Conservation (phyloP, 2,888 invertebrate genomes). For the Eupithecia insigniata region DNA sequence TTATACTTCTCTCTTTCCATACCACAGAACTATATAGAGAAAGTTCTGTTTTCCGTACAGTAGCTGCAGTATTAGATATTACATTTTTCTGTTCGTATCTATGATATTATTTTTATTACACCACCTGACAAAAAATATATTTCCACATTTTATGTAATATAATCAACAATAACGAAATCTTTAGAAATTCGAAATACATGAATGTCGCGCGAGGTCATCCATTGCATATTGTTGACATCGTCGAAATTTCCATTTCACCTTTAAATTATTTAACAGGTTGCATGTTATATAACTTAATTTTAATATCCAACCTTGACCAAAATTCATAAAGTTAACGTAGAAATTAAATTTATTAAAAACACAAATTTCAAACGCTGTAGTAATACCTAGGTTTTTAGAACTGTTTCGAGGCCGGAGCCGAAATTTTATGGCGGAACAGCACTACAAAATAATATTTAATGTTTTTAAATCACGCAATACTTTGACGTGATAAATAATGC, state of each 20-base stretch:
- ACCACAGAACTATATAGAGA: too few species aligned
- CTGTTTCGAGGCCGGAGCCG: constrained; percentile 1
- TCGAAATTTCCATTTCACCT: not conserved
- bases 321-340: constrained; percentile 18
- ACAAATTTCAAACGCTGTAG: constrained; percentile 14
- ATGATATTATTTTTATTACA: too few species aligned
- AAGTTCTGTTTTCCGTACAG: too few species aligned
- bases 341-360: constrained; percentile 11
- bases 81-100: too few species aligned
- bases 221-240: constrained; percentile 3
- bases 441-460: not conserved
- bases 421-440: not conserved
- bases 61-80: too few species aligned
- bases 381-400: constrained; percentile 11
- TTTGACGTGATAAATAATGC: not conserved
- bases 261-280: constrained; percentile 9
- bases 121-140: too few species aligned
- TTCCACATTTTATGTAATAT: too few species aligned
- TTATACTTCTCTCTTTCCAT: too few species aligned
- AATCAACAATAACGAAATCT: not conserved
- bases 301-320: constrained; percentile 5
- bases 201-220: not conserved
- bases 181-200: not conserved
- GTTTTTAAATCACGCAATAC: not conserved
- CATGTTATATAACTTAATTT: constrained; percentile 18